Base-by-base conservation (phyloP, 1,140 invertebrate species). In the Musca domestica region DNA sequence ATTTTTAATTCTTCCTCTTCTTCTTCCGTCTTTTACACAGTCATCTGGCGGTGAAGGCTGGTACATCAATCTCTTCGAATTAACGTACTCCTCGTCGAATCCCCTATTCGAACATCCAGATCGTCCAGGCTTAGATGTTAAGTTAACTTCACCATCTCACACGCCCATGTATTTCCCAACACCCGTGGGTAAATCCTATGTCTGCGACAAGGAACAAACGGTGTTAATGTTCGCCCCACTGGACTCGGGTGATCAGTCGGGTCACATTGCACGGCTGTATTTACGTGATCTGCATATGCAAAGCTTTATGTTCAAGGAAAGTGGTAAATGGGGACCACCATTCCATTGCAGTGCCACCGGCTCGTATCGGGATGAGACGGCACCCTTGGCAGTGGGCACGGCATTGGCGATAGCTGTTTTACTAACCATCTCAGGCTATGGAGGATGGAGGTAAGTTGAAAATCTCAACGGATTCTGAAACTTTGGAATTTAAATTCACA, bases 311-410 rank as follows among this genome's bases (percentile, higher is more conserved):
- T 87, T 85, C 75, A 86, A 86, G 73, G 83, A 84, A 0, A 84
- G 81, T 27, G 85, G 85, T 3, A 84, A 84, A 63, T 87, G 86
- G 76, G 86, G 86, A 0, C 84, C 86, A 0, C 81, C 84, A 1
- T 87, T 86, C 77, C 83, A 85, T 65, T 87, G 86, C 74, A 83
- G 84, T 1, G 83, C 85, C 46, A 83, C 83, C 0, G 83, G 83
- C 9, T 80, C 76, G 14, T 81, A 81, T 73, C 72, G 78, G n/a
- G 92, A 93, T 73, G 93, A 95, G 78, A 91, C 92, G 0, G 92
- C 93, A 0, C 93, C 93, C 0, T 86, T 95, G 3, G 91, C 93
- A 2, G 93, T 95, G 1, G 94, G 94, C 5, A 92, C 92, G n/a
- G 91, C 92, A 0, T 78, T 95, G 20, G 92, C 93, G 2, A 87